Evolutionary conservation across 53 echinoderm and acorn worm genomes (phyloP), one percentile per base, ranked within the genome.

Genomic region (Holothuria scabra): DNA sequence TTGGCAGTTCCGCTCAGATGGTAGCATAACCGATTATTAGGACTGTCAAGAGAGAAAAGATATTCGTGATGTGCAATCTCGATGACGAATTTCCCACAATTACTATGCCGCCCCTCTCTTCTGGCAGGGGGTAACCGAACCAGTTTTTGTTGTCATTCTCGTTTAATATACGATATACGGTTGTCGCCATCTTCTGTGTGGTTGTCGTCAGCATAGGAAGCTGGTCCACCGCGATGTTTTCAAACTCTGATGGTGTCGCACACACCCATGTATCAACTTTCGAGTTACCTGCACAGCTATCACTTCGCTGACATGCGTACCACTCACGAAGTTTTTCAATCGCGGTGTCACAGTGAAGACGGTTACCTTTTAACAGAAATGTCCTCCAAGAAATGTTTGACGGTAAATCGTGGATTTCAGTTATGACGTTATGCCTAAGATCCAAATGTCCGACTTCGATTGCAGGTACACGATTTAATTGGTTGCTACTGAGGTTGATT

Each of bases 321-420:
- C 72, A 72, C n/a, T 49, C 10, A 22, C 72, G 72, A 25, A 72
- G 48, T 21, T 35, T 7, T 9, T 72, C 72, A 4, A 72, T 72
- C 12, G 72, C 25, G 25, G 34, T 25, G 34, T 72, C 72, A 44
- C 72, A 72, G 46, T 72, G 72, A 23, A 72, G 48, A 10, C 25
- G 49, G 26, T 72, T 72, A 46, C n/a, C 16, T 1, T 16, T 10
- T 21, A 72, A 9, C 22, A 23, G 21, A 1, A 72, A 44, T 6
- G 31, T 34, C 14, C 25, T 25, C 72, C 72, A 72, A 0, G 24
- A 46, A 26, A 72, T 44, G 21, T 46, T 48, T 4, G 25, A 44
- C 3, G 72, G 72, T 46, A 72, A 41, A 44, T 21, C n/a, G 52
- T 52, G 52, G 18, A 52, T 52, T 52, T 52, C 52, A 22, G 46